Base-by-base conservation (phyloP, 2,888 invertebrate species). In the Archips xylosteana region DNA sequence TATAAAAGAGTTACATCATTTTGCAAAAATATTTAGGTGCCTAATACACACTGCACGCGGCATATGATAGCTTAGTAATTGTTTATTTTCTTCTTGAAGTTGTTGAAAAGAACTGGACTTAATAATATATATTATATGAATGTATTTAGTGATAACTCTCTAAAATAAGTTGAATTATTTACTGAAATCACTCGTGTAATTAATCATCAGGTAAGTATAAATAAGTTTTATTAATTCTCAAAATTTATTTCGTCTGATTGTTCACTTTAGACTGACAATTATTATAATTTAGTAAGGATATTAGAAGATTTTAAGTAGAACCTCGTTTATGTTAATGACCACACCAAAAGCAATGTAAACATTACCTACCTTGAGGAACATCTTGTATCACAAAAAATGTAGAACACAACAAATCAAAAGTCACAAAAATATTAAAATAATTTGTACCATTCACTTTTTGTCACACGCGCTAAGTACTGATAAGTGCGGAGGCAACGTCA, bases 401-500 rank as follows among this genome's bases (percentile, higher is more conserved):
- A 32, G 61, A 60, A 60, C 70, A 72, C 60, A 49, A 15, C 12
- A 71, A 65, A 45, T 32, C 49, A 15, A 39, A 49, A 23, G n/a
- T 51, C 74, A 74, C 74, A 79, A 77, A 80, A 80, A 76, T 78
- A 80, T 83, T 87, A 84, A 59, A 73, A 64, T 68, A 47, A 59
- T 68, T 68, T 59, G 36, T 69, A 51, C 63, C 68, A 69, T 73
- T 69, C 73, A 73, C 73, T 69, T 69, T 66, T 82, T 84, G 83
- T 88, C 90, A 93, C 93, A 87, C 92, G 90, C 92, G 92, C 81
- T 81, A 85, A 81, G 84, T 83, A 81, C 81, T 85, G 85, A 82
- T 86, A 83, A 86, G 85, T 81, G 80, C 81, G 82, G 83, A 82
- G 85, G 81, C 82, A 82, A 82, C 82, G 82, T 80, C 76, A 81